Conservation (phyloP, 2,888 invertebrate genomes). For the Drosophila yooni region DNA sequence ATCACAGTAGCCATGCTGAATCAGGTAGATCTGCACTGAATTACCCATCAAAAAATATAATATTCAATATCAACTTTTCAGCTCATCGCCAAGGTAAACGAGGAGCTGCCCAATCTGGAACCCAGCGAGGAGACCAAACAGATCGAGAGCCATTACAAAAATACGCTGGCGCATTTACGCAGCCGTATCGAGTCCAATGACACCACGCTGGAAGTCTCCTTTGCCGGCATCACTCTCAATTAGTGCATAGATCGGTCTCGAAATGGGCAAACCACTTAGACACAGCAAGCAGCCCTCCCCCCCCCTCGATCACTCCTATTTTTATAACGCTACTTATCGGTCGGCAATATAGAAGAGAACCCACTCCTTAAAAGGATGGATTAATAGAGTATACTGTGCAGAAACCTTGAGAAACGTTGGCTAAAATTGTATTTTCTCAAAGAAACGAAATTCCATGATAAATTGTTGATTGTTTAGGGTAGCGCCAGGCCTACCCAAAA, state of each 20-base stretch:
- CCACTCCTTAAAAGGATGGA: constrained; percentile 52
- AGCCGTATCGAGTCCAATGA: constrained; percentile 86
- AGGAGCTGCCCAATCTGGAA: constrained; percentile 96
- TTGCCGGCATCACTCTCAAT: constrained; percentile 85
- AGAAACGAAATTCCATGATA: constrained; percentile 55
- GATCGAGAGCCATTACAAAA: constrained; percentile 97
- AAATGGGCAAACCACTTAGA: constrained; percentile 16
- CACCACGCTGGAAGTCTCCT: constrained; percentile 83
- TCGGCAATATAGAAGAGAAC: constrained; percentile 27
- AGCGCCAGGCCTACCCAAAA: constrained; percentile 27
- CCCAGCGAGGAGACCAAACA: constrained; percentile 98
- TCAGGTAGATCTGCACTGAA: constrained; percentile 83
- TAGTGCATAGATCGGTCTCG: constrained; percentile 59
- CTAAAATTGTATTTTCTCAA: constrained; percentile 43
- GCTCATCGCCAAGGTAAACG: constrained; percentile 96
- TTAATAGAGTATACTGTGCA: constrained; percentile 22
- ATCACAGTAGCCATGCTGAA: constrained; percentile 87
- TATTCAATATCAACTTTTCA: constrained; percentile 83
- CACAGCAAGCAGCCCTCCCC: constrained; percentile 22
- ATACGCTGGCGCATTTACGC: constrained; percentile 93
- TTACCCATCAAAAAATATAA: too few relatives aligned
- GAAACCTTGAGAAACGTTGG: constrained; percentile 21
- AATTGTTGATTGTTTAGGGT: constrained; percentile 46
- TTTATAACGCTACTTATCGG: constrained; percentile 57
- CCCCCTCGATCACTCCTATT: constrained; percentile 47